Evolutionary conservation across 2,797 vertebrate genomes (phyloP).

Genomic region (Diplodus sargus): DNA sequence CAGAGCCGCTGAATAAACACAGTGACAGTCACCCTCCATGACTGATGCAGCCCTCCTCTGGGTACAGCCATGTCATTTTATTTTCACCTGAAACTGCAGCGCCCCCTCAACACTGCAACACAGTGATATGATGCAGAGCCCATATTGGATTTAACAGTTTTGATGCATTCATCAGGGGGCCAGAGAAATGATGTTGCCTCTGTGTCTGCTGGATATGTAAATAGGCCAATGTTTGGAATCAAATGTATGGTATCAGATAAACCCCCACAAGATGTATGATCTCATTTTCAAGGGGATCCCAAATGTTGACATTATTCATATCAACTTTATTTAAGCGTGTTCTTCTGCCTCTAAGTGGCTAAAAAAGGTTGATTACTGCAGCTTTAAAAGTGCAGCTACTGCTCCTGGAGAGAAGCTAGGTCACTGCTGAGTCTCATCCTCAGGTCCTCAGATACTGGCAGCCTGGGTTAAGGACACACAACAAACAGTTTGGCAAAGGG

Average conservation of each 20-base stretch:
- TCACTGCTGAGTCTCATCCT: too few species aligned
- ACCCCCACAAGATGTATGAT: not conserved
- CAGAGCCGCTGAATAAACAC: slow-evolving; percentile 9
- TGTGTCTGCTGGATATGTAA: not conserved
- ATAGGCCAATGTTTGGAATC: not conserved
- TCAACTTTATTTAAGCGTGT: not conserved
- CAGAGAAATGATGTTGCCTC: too few species aligned
- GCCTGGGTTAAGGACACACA: too few species aligned
- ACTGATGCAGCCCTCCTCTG: not conserved
- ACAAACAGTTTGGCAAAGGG: too few species aligned
- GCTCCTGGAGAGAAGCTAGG: too few species aligned
- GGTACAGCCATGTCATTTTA: not conserved
- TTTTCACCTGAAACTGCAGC: slow-evolving; percentile 4
- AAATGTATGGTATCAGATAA: not conserved
- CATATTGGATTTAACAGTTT: too few species aligned
- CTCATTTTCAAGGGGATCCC: not conserved
- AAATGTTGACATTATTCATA: not conserved
- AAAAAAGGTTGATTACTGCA: too few species aligned
- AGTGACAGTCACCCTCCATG: not conserved
- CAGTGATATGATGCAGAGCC: not conserved
- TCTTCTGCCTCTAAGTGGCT: not conserved
- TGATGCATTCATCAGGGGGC: too few species aligned
- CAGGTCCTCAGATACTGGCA: too few species aligned
- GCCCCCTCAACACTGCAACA: not conserved
- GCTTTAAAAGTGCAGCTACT: too few species aligned